These are phyloP conservation scores for Microtus ochrogaster DNA, from an alignment of 2,113 vertebrate species.

Conservation along the genomic window DNA sequence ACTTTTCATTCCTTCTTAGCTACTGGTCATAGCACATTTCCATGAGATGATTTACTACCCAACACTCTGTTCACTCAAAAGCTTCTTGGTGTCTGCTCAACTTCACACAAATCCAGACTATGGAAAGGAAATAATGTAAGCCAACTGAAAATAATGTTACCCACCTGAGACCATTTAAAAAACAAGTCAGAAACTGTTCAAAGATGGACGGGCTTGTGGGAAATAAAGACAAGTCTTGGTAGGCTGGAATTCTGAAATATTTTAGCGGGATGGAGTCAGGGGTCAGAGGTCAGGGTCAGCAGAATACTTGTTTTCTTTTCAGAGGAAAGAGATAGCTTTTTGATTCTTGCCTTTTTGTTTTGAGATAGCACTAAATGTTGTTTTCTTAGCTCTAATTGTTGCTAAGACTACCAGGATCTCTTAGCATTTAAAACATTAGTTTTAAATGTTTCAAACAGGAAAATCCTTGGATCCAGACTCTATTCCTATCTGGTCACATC, in stretches of 20 bases:
- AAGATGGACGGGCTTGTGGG: conserved; percentile 38
- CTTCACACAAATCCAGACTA: conserved; percentile 45
- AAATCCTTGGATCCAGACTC: conserved; percentile 1
- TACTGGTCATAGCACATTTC: conserved; percentile 54
- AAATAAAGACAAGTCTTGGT: conserved; percentile 44
- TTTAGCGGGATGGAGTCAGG: conserved; percentile 44
- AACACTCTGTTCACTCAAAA: conserved; percentile 49
- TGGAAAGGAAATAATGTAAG: conserved; percentile 18
- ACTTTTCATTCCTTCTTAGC: background rate
- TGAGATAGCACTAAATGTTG: conserved; percentile 48
- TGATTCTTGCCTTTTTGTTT: conserved; percentile 59
- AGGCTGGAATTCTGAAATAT: conserved; percentile 68
- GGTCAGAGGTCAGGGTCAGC: conserved; percentile 10
- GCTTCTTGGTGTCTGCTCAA: conserved; percentile 23
- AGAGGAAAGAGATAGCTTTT: conserved; percentile 56
- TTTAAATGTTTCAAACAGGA: background rate
- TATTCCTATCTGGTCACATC: conserved; percentile 31
- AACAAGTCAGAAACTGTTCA: conserved; percentile 64
- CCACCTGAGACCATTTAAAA: conserved; percentile 53
- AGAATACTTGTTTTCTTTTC: conserved; percentile 69
- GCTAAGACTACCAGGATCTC: conserved; percentile 41
- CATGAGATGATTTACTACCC: conserved; percentile 50
- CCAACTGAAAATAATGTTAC: background rate
- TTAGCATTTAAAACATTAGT: conserved; percentile 12
- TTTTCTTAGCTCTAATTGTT: conserved; percentile 63